Evolutionary conservation across 2,888 invertebrate genomes (phyloP).

Genomic region (Acheta domesticus): DNA sequence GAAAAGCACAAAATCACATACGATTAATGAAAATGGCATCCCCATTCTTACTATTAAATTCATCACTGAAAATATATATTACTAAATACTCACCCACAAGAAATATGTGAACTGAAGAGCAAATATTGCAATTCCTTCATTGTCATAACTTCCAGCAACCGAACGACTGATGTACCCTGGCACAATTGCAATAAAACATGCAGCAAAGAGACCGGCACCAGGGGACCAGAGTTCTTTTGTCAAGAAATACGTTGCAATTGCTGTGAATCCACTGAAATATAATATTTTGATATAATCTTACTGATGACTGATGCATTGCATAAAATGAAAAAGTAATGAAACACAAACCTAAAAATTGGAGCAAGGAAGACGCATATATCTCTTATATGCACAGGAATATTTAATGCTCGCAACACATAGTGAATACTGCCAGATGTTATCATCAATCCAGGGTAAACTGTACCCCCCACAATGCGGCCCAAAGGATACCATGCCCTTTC

Average conservation of each 20-base stretch:
- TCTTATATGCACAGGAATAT: slow-evolving; percentile 96
- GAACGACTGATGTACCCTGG: slow-evolving; percentile 99
- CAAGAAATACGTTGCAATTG: slow-evolving; percentile 94
- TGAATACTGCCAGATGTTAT: slow-evolving; percentile 97
- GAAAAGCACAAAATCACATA: too few species aligned
- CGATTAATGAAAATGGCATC: too few species aligned
- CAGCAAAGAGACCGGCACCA: slow-evolving; percentile 96
- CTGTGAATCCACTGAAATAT: slow-evolving; percentile 85
- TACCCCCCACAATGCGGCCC: slow-evolving; percentile 97
- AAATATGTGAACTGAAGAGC: slow-evolving; percentile 98
- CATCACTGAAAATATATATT: too few species aligned
- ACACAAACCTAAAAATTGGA: slow-evolving; percentile 83
- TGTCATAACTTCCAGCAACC: slow-evolving; percentile 98
- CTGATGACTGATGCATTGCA: too few species aligned
- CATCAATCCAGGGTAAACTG: slow-evolving; percentile 99
- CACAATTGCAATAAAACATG: slow-evolving; percentile 97
- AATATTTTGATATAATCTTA: not conserved
- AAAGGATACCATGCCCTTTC: slow-evolving; percentile 99
- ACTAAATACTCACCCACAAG: slow-evolving; percentile 70
- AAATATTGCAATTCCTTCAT: slow-evolving; percentile 99
- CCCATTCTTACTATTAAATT: too few species aligned
- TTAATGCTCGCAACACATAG: slow-evolving; percentile 81
- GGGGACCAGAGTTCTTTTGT: slow-evolving; percentile 97
- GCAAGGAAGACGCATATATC: slow-evolving; percentile 99
- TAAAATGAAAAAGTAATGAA: not conserved